phyloP scores from a whole-genome alignment of 2,797 vertebrate species.

The Trichosurus vulpecula region DNA sequence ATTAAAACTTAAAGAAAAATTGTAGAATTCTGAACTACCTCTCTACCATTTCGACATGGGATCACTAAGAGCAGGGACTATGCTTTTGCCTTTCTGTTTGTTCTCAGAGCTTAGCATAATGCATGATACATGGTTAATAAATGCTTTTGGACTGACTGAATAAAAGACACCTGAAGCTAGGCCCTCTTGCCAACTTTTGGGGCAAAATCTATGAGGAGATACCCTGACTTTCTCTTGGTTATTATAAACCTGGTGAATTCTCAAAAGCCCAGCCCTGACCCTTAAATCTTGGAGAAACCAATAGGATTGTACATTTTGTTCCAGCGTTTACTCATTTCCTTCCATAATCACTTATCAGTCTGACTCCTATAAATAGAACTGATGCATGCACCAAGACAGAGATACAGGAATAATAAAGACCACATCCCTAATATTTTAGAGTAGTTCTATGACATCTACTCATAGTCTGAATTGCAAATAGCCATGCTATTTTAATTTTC shows the following conservation, averaged over 20 bases:
- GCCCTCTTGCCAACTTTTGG: background rate
- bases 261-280: background rate
- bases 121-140: background rate
- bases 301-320: background rate
- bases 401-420: background rate
- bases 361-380: background rate
- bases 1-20: background rate
- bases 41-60: background rate
- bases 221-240: background rate
- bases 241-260: background rate
- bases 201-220: background rate
- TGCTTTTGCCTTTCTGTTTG: background rate
- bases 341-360: background rate
- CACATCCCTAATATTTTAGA: background rate
- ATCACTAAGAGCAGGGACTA: background rate
- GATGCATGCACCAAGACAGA: background rate
- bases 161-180: background rate
- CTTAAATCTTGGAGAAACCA: background rate
- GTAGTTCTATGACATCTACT: background rate
- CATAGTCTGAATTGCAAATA: background rate
- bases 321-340: conserved; percentile 2
- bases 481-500: background rate
- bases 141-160: background rate
- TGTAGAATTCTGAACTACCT: background rate
- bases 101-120: background rate